Conservation (phyloP, 2,797 vertebrate genomes). For the Hemitrygon akajei region DNA sequence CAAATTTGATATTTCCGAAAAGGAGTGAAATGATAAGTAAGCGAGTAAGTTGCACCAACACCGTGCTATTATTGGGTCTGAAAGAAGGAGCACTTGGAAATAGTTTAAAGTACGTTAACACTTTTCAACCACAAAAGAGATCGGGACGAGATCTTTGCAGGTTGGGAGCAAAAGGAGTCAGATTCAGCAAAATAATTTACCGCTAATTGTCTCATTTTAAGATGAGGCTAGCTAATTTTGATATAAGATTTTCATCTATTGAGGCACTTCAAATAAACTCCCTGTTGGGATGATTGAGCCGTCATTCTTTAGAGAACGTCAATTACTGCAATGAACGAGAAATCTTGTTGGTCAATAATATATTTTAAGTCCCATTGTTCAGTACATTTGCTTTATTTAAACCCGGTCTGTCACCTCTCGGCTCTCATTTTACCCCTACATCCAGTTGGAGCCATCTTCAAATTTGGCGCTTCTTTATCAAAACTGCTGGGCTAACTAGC, state of each 20-base stretch:
- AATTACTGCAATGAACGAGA: neutral
- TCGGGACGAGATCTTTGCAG: neutral
- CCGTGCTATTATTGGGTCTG: neutral
- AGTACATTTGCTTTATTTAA: neutral
- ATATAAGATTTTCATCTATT: neutral
- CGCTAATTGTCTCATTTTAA: neutral
- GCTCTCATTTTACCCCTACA: neutral
- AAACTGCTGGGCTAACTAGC: neutral
- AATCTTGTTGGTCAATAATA: neutral
- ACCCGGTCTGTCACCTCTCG: neutral
- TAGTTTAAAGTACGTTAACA: neutral
- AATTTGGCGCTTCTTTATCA: neutral
- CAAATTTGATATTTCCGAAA: neutral
- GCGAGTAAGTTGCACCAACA: neutral
- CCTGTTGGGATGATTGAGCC: neutral
- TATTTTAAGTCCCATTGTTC: neutral
- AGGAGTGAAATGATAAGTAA: neutral
- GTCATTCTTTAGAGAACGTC: neutral
- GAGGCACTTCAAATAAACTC: neutral
- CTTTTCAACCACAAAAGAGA: neutral
- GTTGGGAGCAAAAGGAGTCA: neutral
- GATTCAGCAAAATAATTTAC: neutral
- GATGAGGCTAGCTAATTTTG: neutral
- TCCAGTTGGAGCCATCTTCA: neutral
- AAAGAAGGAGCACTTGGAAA: neutral